phyloP scores from a whole-genome alignment of 2,113 vertebrate genomes.

The Archocentrus centrarchus region DNA sequence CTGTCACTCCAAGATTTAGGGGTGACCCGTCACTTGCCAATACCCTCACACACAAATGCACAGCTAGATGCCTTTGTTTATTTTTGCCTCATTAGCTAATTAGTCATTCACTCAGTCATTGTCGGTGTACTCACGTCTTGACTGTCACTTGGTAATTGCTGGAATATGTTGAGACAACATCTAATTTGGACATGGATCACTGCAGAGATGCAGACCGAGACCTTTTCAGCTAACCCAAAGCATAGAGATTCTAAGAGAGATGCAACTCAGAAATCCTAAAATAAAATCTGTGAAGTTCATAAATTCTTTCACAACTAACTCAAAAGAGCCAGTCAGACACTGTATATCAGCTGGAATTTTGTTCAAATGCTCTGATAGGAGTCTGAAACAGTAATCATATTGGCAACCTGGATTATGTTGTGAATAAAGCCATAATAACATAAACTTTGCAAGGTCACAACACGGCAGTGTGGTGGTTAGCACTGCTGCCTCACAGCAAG shows the following conservation, averaged over 20 bases:
- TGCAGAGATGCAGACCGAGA: slow-evolving; percentile 32
- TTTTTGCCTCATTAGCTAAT: slow-evolving; percentile 58
- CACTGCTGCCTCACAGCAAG: too few species aligned
- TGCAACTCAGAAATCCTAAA: neutral
- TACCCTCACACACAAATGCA: slow-evolving; percentile 21
- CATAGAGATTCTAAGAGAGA: neutral
- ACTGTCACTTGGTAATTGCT: slow-evolving; percentile 60
- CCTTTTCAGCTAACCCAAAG: slow-evolving; percentile 32
- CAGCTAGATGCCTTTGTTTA: slow-evolving; percentile 48
- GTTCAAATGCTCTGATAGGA: too few species aligned
- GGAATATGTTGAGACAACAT: slow-evolving; percentile 57
- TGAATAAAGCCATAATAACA: neutral
- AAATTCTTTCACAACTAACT: neutral
- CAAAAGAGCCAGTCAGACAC: neutral
- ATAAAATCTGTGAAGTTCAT: neutral
- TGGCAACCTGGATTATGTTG: neutral
- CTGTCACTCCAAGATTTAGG: slow-evolving; percentile 34
- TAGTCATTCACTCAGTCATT: slow-evolving; percentile 38
- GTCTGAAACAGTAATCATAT: too few species aligned
- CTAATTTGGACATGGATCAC: slow-evolving; percentile 51
- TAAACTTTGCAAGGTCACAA: neutral
- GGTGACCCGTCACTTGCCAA: slow-evolving; percentile 12
- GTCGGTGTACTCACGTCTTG: slow-evolving; percentile 2
- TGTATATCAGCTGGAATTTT: neutral
- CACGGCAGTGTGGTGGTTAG: neutral